Conservation (phyloP, 2,113 vertebrate genomes). For the Cacatua alba region DNA sequence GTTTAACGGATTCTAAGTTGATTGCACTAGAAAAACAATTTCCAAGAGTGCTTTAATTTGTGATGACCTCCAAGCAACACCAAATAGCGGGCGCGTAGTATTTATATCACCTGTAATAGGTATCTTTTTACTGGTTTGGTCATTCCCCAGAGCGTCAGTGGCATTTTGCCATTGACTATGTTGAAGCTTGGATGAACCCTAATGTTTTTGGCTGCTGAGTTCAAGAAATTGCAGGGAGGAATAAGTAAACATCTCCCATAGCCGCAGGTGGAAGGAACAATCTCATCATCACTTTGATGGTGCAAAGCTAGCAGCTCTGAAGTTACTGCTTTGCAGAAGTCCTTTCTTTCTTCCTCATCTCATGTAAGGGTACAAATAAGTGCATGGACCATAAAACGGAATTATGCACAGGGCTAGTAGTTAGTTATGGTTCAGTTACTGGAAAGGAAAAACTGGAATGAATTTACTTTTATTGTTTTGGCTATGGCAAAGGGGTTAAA, state of each 20-base stretch:
- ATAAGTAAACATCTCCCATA: neutral
- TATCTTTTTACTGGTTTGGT: neutral
- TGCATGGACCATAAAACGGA: neutral
- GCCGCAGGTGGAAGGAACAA: neutral
- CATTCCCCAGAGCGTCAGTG: neutral
- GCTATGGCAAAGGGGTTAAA: neutral
- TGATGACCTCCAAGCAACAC: neutral
- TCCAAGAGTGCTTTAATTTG: neutral
- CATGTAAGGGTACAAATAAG: neutral
- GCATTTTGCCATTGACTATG: neutral
- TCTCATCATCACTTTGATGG: neutral
- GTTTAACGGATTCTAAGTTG: neutral
- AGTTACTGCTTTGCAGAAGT: neutral
- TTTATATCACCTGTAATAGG: neutral
- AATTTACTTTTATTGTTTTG: neutral
- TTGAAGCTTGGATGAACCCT: neutral
- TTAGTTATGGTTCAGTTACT: neutral
- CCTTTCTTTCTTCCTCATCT: neutral
- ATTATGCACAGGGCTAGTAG: neutral
- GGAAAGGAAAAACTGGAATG: neutral
- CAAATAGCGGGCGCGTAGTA: accelerated
- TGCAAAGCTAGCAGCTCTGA: neutral
- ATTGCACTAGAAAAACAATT: neutral
- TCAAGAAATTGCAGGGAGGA: neutral
- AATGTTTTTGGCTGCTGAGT: neutral